These are phyloP conservation scores for Entomobrya proxima DNA, from an alignment of 2,888 invertebrate genomes.

Conservation along the genomic window DNA sequence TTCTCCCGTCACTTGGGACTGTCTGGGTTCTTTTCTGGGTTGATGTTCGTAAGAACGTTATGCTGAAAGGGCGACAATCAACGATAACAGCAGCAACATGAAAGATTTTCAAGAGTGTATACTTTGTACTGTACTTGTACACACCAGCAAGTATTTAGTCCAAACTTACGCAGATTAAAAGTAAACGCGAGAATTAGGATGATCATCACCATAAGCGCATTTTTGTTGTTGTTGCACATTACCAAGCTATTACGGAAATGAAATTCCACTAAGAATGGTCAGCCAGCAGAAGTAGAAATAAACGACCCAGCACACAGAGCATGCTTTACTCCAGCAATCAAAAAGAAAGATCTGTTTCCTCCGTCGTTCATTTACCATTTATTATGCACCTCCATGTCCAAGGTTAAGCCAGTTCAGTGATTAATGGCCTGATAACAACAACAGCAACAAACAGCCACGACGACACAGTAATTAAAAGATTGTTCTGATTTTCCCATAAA, in stretches of 20 bases:
- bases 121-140: too few relatives aligned
- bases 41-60: too few relatives aligned
- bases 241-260: slow-evolving; percentile 5
- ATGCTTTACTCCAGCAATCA: not conserved
- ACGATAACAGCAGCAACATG: too few relatives aligned
- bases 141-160: too few relatives aligned
- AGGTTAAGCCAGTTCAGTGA: not conserved
- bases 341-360: not conserved
- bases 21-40: slow-evolving; percentile 16
- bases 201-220: too few relatives aligned
- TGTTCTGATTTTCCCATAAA: not conserved
- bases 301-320: too few relatives aligned
- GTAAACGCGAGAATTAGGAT: too few relatives aligned
- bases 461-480: slow-evolving; percentile 32
- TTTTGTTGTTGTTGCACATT: too few relatives aligned
- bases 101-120: too few relatives aligned
- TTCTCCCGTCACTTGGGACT: slow-evolving; percentile 16
- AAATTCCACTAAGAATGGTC: not conserved
- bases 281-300: too few relatives aligned
- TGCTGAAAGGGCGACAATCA: too few relatives aligned
- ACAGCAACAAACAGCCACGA: not conserved
- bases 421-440: slow-evolving; percentile 14
- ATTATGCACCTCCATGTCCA: not conserved
- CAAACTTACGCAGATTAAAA: too few relatives aligned
- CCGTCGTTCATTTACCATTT: not conserved